phyloP scores from a whole-genome alignment of 2,888 invertebrate genomes.

The Drosophila cracens region DNA sequence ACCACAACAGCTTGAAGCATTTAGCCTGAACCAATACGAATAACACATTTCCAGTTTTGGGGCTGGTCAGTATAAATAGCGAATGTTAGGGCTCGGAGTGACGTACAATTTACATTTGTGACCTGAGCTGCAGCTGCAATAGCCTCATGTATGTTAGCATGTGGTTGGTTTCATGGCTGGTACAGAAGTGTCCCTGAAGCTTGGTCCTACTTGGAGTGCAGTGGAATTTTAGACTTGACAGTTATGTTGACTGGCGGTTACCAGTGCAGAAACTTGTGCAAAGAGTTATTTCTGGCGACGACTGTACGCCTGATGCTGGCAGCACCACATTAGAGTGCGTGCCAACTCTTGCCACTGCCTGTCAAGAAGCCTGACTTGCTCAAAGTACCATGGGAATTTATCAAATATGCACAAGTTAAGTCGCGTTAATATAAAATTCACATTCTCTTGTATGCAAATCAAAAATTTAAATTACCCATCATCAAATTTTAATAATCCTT shows the following conservation, averaged over 20 bases:
- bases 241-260: slow-evolving; percentile 29
- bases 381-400: slow-evolving; percentile 23
- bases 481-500: slow-evolving; percentile 50
- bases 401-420: slow-evolving; percentile 31
- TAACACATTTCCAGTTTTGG: slow-evolving; percentile 1
- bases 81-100: slow-evolving; percentile 6
- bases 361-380: slow-evolving; percentile 22
- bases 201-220: slow-evolving; percentile 17
- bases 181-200: slow-evolving; percentile 1
- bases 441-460: background rate
- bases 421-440: slow-evolving; percentile 11
- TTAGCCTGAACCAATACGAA: background rate
- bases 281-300: slow-evolving; percentile 37
- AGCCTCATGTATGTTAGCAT: background rate
- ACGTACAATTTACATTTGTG: slow-evolving; percentile 51
- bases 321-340: slow-evolving; percentile 47
- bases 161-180: background rate
- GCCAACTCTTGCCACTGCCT: slow-evolving; percentile 48
- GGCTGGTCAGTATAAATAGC: slow-evolving; percentile 30
- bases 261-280: slow-evolving; percentile 2
- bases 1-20: slow-evolving; percentile 19
- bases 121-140: slow-evolving; percentile 24
- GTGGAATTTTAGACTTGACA: slow-evolving; percentile 36
- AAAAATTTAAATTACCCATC: background rate
- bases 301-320: slow-evolving; percentile 45